phyloP scores from a whole-genome alignment of 2,113 vertebrate genomes.

The Glaucomys volans region DNA sequence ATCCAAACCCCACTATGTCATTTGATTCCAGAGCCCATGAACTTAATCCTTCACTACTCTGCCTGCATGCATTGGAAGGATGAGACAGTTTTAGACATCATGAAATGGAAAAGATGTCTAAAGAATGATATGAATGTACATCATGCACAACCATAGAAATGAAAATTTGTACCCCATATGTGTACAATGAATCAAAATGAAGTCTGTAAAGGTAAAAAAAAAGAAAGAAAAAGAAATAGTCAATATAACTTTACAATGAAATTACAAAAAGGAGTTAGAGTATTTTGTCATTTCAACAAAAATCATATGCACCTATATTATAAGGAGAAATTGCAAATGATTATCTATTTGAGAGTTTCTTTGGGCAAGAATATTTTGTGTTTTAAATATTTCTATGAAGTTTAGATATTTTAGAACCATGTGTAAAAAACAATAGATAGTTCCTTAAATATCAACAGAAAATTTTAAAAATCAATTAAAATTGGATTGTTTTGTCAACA shows the following conservation, averaged over 20 bases:
- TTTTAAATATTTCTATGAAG: neutral
- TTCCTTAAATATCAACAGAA: conserved; percentile 24
- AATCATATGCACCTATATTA: neutral
- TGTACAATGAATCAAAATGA: no score
- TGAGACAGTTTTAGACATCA: neutral
- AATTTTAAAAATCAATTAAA: conserved; percentile 39
- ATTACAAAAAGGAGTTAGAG: neutral
- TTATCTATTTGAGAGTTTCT: neutral
- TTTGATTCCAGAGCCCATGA: neutral
- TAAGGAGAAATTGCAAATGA: neutral
- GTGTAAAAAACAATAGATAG: neutral
- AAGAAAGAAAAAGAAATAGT: no score
- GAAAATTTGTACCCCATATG: no score
- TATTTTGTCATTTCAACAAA: neutral
- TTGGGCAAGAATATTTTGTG: neutral
- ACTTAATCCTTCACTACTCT: neutral
- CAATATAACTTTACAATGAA: neutral
- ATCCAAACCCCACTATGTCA: neutral
- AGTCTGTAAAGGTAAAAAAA: no score
- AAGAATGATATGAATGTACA: no score
- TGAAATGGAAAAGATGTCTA: neutral
- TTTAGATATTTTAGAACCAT: conserved; percentile 45
- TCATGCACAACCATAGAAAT: no score
- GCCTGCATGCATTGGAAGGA: neutral
- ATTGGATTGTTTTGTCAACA: conserved; percentile 23